Conservation (phyloP, 2,113 vertebrate species). For the Zosterops lateralis region DNA sequence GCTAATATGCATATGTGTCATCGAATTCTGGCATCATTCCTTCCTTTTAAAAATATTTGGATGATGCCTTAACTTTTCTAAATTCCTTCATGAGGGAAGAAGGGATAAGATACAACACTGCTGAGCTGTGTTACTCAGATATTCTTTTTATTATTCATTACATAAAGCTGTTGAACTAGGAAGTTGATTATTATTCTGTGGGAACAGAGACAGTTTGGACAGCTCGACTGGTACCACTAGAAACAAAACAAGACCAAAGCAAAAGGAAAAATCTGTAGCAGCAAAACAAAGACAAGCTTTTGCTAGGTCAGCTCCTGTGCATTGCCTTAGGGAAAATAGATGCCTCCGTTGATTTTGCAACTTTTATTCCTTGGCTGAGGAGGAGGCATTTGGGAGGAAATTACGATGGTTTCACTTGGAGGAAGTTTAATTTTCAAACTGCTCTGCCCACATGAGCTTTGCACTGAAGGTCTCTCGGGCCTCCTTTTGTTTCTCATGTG, state of each 20-base stretch:
- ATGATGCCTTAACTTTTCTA: constrained; percentile 10
- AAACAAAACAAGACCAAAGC: constrained; percentile 41
- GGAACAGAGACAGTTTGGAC: constrained; percentile 69
- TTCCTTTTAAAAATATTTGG: background rate
- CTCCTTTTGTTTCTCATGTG: background rate
- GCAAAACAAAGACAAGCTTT: constrained; percentile 62
- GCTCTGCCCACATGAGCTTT: background rate
- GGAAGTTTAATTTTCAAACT: constrained; percentile 14
- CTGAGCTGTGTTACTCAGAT: constrained; percentile 12
- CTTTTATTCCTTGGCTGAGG: background rate
- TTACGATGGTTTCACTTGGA: background rate
- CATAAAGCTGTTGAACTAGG: constrained; percentile 68
- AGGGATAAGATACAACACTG: background rate
- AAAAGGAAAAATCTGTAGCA: constrained; percentile 51
- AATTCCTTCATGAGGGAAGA: constrained; percentile 19
- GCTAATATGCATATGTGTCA: background rate
- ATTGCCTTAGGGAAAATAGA: background rate
- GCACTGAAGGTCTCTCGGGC: background rate
- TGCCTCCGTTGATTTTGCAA: constrained; percentile 10
- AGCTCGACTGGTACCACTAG: constrained; percentile 63
- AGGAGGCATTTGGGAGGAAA: constrained; percentile 14
- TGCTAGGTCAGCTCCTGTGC: constrained; percentile 53
- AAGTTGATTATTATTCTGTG: constrained; percentile 74
- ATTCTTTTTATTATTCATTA: constrained; percentile 71
- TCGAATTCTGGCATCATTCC: background rate